These are phyloP conservation scores for Dermatophagoides farinae DNA, from an alignment of 1,140 invertebrate genomes.

Conservation along the genomic window DNA sequence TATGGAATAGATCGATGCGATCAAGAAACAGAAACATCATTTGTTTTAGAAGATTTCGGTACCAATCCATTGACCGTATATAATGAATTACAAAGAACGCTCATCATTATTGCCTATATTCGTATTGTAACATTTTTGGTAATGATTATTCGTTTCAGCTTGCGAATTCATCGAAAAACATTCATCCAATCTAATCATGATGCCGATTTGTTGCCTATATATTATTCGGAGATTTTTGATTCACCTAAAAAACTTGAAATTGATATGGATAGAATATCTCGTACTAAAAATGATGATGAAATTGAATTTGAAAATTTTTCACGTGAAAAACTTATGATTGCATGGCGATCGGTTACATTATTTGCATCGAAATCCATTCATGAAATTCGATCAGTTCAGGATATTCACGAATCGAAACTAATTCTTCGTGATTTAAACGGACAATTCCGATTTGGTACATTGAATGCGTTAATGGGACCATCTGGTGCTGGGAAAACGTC, in stretches of 20 bases:
- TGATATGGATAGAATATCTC: not conserved
- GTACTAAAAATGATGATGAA: not conserved
- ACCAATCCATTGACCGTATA: not conserved
- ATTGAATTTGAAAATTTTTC: not conserved
- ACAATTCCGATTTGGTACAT: conserved; percentile 22
- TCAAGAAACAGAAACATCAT: not conserved
- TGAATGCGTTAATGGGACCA: conserved; percentile 25
- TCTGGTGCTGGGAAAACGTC: conserved; percentile 11
- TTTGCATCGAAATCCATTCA: not conserved
- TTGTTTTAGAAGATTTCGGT: not conserved
- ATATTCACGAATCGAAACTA: not conserved
- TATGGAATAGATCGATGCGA: conserved; percentile 1
- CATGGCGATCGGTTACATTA: not conserved
- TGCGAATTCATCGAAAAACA: not conserved
- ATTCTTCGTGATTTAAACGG: conserved; percentile 15
- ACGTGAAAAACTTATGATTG: not conserved
- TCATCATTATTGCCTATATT: not conserved
- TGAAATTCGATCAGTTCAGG: not conserved
- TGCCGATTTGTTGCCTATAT: not conserved
- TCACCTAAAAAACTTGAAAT: not conserved
- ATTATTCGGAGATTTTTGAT: not conserved
- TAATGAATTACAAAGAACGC: too few relatives aligned
- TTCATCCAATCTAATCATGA: not conserved
- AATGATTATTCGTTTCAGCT: not conserved
- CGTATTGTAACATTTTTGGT: not conserved